Conservation (phyloP, 2,797 vertebrate genomes). For the Amphiprion clarkii region DNA sequence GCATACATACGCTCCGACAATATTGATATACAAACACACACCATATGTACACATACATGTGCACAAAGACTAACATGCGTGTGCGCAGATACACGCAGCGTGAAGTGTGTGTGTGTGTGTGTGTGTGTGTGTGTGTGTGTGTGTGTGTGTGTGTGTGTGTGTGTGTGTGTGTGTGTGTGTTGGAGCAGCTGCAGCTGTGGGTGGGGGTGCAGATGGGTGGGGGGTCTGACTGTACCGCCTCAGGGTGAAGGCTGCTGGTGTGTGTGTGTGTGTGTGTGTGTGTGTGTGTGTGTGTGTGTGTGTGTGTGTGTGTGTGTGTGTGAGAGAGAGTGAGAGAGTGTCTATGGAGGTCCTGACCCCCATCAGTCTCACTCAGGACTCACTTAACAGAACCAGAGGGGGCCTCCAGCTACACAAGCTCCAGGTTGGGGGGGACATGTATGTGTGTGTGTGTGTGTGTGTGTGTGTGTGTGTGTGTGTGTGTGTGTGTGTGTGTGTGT, state of each 20-base stretch:
- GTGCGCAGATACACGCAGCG: not conserved
- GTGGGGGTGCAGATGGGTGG: constrained; percentile 28
- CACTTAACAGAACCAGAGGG: constrained; percentile 83
- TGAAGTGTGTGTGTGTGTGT: constrained; percentile 2
- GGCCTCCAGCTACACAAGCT: constrained; percentile 63
- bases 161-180: constrained; percentile 11
- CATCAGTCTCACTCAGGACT: constrained; percentile 88
- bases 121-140: constrained; percentile 10
- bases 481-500: too few species aligned
- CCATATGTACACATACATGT: not conserved
- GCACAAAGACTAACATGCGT: not conserved
- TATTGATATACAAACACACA: constrained; percentile 5
- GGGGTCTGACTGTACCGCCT: constrained; percentile 63
- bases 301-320: constrained; percentile 48
- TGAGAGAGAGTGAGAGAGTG: constrained; percentile 20
- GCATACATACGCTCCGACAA: constrained; percentile 9
- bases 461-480: too few species aligned
- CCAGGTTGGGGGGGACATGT: not conserved
- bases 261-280: constrained; percentile 13
- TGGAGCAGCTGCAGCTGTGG: constrained; percentile 54
- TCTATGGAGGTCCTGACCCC: constrained; percentile 76
- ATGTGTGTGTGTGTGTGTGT: constrained; percentile 2
- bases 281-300: constrained; percentile 48
- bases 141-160: constrained; percentile 10
- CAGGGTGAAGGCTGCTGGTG: constrained; percentile 37